phyloP scores from a whole-genome alignment of 2,888 invertebrate species.

The Trichacis sp. region DNA sequence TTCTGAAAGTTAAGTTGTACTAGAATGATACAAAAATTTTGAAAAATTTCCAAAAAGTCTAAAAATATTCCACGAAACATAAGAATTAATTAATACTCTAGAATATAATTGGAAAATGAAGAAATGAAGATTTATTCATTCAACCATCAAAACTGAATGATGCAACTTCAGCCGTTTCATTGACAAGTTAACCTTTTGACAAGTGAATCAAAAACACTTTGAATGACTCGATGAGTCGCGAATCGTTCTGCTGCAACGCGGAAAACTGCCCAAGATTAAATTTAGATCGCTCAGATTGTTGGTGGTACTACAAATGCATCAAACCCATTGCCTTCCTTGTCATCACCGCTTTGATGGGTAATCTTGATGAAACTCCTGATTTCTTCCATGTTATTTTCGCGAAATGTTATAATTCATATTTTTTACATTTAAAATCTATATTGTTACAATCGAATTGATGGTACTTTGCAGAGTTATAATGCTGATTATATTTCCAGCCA shows the following conservation, averaged over 20 bases:
- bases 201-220: background rate
- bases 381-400: too few relatives aligned
- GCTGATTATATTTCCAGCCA: conserved; percentile 57
- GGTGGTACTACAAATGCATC: conserved; percentile 54
- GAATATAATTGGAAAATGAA: too few relatives aligned
- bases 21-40: too few relatives aligned
- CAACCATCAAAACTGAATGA: background rate
- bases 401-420: too few relatives aligned
- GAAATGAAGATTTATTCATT: too few relatives aligned
- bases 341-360: conserved; percentile 60
- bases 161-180: background rate
- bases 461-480: too few relatives aligned
- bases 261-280: conserved; percentile 51
- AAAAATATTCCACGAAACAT: too few relatives aligned
- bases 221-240: conserved; percentile 22
- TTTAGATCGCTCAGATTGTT: conserved; percentile 36
- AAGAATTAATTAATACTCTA: too few relatives aligned
- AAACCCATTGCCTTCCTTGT: conserved; percentile 58
- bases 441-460: too few relatives aligned
- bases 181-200: background rate
- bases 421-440: too few relatives aligned
- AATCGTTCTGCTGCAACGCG: conserved; percentile 47
- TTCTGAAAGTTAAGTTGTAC: too few relatives aligned
- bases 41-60: too few relatives aligned
- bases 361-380: conserved; percentile 6